Evolutionary conservation across 2,888 invertebrate species (phyloP), one percentile per base, ranked within the genome.

Genomic region (Meteorus cinctellus): DNA sequence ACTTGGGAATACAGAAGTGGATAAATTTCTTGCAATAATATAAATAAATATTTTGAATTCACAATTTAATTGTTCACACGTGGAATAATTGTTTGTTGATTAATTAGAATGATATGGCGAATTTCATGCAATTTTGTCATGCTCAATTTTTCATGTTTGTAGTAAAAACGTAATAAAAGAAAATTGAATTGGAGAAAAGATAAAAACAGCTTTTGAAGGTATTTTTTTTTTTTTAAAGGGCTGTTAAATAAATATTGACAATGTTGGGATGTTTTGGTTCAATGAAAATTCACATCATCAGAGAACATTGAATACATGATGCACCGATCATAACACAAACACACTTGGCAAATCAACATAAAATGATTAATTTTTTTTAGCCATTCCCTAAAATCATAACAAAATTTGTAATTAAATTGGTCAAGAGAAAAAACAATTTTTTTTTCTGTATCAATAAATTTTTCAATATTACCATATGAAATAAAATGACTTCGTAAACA

Each of bases 311-410:
- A 10, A 27, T 34, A 8, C 41, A 65, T 65, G 65, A 65, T 65
- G 65, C 65, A 65, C 65, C 65, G 65, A 65, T 65, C 19, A 65
- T 36, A 10, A 65, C 41, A 65, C 19, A 36, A 36, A 12, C n/a
- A 36, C 36, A 36, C 12, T 31, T 12, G 2, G 29, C 31, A 3
- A 14, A 62, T 62, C n/a, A 62, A 62, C 29, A 62, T 62, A 62
- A 62, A 55, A 31, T 62, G n/a, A 31, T 62, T 62, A 14, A 31
- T 60, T 24, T 27, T 0, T n/a, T 55, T 55, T 62, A 14, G 62
- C 62, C 62, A 62, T 62, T 62, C 62, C 16, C 16, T 8, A 14
- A 62, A 62, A 31, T 60, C 27, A 31, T 62, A 29, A 5, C 31
- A n/a, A 41, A 36, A 19, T 19, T 65, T 19, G 8, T 19, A 8